These are phyloP conservation scores for Rhodeus uyekii DNA, from an alignment of 2,797 vertebrate genomes.

Conservation along the genomic window DNA sequence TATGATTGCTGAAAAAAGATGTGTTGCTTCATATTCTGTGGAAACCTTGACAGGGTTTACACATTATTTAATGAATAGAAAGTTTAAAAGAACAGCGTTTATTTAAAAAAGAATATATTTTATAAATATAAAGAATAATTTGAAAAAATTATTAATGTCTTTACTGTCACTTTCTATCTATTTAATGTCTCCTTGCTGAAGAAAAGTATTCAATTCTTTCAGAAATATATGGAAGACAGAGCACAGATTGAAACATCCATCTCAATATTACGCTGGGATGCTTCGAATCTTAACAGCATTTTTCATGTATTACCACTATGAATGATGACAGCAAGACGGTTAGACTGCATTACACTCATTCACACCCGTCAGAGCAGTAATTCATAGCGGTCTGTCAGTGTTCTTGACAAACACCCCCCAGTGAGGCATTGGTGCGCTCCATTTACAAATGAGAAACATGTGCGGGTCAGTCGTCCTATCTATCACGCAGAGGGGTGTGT, in stretches of 20 bases:
- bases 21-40: neutral
- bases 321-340: neutral
- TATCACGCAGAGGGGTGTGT: neutral
- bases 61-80: neutral
- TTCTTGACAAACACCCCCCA: neutral
- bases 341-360: neutral
- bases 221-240: neutral
- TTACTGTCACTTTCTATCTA: neutral
- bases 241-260: neutral
- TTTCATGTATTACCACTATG: neutral
- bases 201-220: neutral
- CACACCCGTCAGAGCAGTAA: neutral
- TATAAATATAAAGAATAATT: neutral
- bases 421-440: neutral
- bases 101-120: neutral
- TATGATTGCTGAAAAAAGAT: neutral
- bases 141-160: neutral
- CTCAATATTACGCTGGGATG: neutral
- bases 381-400: neutral
- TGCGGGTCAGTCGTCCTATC: conserved; percentile 14
- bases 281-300: conserved; percentile 16
- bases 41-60: neutral
- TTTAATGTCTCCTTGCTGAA: neutral
- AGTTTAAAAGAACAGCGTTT: neutral
- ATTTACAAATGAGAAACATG: conserved; percentile 36